Base-by-base conservation (phyloP, 2,888 invertebrate genomes). In the Idaea dimidiata region DNA sequence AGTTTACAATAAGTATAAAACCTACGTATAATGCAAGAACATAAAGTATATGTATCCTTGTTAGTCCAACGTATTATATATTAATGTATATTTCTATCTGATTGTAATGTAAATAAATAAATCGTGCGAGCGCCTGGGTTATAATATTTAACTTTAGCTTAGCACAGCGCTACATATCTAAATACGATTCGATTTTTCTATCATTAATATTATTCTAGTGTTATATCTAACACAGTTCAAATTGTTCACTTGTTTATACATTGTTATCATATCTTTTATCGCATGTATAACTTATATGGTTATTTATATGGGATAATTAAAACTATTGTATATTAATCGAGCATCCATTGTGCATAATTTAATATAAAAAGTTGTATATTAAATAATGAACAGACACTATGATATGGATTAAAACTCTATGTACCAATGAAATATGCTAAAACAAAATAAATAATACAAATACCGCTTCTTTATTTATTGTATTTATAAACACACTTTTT, bases 201-300 rank as follows among this genome's bases (percentile, higher is more conserved):
- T 87, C 77, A 88, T 87, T 88, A 87, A 86, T 77, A 82, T 83
- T 83, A 86, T 85, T 84, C 83, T 89, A 91, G 89, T 81, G 86
- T 88, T 90, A 87, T 82, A 84, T 85, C 84, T 83, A 81, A 89
- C 88, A 90, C 89, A 72, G 87, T 89, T 90, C 86, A 82, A 88
- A 88, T 89, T 91, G 91, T 91, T 92, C 89, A 90, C 91, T 88
- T 88, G 89, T 91, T 91, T 91, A 91, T 91, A 89, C 80, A 88
- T 90, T 91, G 91, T 92, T 92, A 89, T 84, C 89, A 91, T 91
- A 91, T 91, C 90, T 88, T 87, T 88, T 88, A 89, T 85, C 87
- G 84, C 83, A 85, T 89, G 86, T 89, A 77, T 83, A 87, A 84
- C 84, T 83, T 87, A 82, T 89, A 89, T 88, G 88, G 88, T 89